These are phyloP conservation scores for Halcyon chelicuti DNA, from an alignment of 2,797 vertebrate genomes.

Conservation along the genomic window DNA sequence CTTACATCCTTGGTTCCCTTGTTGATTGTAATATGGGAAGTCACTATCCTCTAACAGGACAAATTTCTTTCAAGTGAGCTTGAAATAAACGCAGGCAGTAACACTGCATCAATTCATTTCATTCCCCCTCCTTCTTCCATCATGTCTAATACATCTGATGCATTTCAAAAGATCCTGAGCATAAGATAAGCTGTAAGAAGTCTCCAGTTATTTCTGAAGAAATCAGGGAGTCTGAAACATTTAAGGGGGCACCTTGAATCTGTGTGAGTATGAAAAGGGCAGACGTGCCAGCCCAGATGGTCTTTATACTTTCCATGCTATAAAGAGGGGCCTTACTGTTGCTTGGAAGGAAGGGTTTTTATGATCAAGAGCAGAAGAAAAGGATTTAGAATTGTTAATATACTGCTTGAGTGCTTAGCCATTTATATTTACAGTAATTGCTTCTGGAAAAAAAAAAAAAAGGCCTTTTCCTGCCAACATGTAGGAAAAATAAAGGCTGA, in stretches of 20 bases:
- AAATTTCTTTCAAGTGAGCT: slow-evolving; percentile 25
- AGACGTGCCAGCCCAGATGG: background rate
- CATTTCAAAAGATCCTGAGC: background rate
- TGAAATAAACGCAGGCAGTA: background rate
- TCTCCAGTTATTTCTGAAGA: background rate
- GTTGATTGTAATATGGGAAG: slow-evolving; percentile 23
- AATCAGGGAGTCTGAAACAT: background rate
- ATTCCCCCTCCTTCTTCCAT: background rate
- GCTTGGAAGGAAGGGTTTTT: slow-evolving; percentile 19
- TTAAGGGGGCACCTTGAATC: slow-evolving; percentile 5
- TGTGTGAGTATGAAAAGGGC: background rate
- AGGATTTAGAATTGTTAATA: slow-evolving; percentile 63
- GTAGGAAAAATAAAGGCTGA: slow-evolving; percentile 60
- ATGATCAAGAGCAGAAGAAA: slow-evolving; percentile 57
- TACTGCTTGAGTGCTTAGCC: slow-evolving; percentile 57
- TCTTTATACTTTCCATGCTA: slow-evolving; percentile 1
- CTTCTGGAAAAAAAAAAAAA: slow-evolving; percentile 9
- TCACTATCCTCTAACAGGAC: background rate
- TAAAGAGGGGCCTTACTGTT: slow-evolving; percentile 7
- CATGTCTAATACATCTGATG: background rate
- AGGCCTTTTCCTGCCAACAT: slow-evolving; percentile 41
- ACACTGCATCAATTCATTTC: background rate
- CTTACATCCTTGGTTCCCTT: background rate
- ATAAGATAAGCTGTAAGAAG: background rate
- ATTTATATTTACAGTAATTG: slow-evolving; percentile 71